Evolutionary conservation across 53 echinoderm and acorn worm genomes (phyloP), one percentile per base, ranked within the genome.

Genomic region (Apostichopus leukothele): DNA sequence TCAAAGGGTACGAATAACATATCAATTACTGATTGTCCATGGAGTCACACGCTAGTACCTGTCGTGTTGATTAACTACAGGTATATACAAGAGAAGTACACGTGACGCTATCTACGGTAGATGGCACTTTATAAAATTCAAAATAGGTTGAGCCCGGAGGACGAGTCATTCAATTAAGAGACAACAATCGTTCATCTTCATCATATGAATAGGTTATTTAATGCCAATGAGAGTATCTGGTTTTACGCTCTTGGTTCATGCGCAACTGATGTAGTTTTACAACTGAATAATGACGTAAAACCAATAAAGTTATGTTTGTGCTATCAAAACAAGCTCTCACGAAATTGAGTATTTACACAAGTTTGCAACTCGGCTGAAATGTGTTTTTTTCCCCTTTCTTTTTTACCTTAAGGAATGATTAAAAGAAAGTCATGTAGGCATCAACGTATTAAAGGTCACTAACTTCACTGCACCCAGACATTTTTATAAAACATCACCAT

Each of bases 171-270:
- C 81, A 9, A n/a, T 55, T 22, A 77, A 54, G 4, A 22, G 81
- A 54, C 81, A 81, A 81, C 81, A 81, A 81, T 81, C 81, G 55
- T 81, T 81, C n/a, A 23, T 81, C 81, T 57, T 81, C 54, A 81
- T 81, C 71, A 71, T 16, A 6, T 71, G 71, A 71, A 71, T 71
- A 71, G 71, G 71, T 71, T 71, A 71, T 71, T 71, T 16, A 71
- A 71, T 71, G 71, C 18, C 71, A 71, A 71, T 71, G 71, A 71
- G n/a, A n/a, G 71, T 71, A 71, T 71, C 71, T 71, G 71, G 71
- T 71, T 71, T 71, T 71, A 71, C 71, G 71, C 20, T 71, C 18
- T 71, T 18, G 18, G 71, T 71, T 18, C 71, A 19, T 71, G 71
- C 71, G n/a, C 18, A 71, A 18, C 20, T 6, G 1, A 19, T 19